Evolutionary conservation across 1,140 invertebrate species (phyloP), one percentile per base, ranked within the genome.

Genomic region (Scaptomyza montana): DNA sequence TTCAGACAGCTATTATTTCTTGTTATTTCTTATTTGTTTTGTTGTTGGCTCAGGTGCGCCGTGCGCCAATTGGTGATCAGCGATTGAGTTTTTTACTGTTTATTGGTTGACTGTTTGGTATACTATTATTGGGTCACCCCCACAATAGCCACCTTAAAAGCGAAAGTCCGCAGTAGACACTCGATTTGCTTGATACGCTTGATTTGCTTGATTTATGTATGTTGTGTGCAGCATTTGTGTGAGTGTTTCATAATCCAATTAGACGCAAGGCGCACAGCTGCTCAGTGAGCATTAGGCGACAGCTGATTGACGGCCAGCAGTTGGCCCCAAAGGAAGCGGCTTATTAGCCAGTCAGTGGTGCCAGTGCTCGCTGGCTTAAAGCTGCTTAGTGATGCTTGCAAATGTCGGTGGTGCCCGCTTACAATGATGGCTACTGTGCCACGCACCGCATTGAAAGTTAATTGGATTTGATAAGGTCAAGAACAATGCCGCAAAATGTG

Each of bases 401-500:
- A 25, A 25, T 25, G 21, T 25, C 21, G 39, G 41, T 10, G 9
- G 33, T 36, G 33, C 21, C 1, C 3, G 21, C 2, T 25, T 25
- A 25, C 21, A 25, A 25, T 25, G 21, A 7, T 45, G 41, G 74
- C 84, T 87, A 89, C 84, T 61, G 84, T 89, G 76, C 79, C 82
- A 87, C 84, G 82, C 82, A 86, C 57, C 74, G 62, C 74, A 80
- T 74, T 80, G 51, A 79, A 25, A 53, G 50, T 63, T 87, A 87
- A 87, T 87, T 82, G 75, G 84, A 87, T 87, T 87, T 65, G 82
- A 77, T 89, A 82, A 79, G 82, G 82, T 87, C 82, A 87, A 87
- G 82, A 87, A 87, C 84, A 87, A 78, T 70, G 61, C 71, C 53
- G 25, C 36, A 50, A 47, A 39, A 21, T 51, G 49, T 28, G 45